Evolutionary conservation across 1,140 invertebrate species (phyloP).

Genomic region (Neodiprion fabricii): DNA sequence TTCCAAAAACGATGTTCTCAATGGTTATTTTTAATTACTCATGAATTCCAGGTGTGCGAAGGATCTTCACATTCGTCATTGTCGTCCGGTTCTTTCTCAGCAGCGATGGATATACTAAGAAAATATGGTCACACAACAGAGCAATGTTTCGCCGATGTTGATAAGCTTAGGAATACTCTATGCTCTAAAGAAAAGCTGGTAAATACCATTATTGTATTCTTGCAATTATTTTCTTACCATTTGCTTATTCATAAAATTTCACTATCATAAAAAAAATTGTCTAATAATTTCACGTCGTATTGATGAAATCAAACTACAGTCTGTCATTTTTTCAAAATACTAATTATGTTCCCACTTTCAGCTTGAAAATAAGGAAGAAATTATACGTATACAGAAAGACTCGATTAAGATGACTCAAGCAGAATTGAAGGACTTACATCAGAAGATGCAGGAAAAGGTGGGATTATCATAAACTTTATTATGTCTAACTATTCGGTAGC

Average conservation of each 20-base stretch:
- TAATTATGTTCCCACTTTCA: constrained; percentile 27
- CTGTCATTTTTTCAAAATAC: constrained; percentile 19
- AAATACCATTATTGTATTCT: constrained; percentile 27
- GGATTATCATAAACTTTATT: constrained; percentile 5
- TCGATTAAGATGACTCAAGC: constrained; percentile 49
- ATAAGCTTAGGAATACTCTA: constrained; percentile 43
- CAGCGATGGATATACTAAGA: constrained; percentile 38
- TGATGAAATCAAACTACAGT: constrained; percentile 1
- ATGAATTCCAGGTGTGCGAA: constrained; percentile 37
- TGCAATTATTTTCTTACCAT: constrained; percentile 16
- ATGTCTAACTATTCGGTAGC: neutral
- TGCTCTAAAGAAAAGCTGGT: constrained; percentile 55
- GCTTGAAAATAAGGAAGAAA: constrained; percentile 54
- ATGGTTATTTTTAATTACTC: constrained; percentile 1
- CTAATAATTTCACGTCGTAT: no score
- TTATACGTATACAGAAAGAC: constrained; percentile 55
- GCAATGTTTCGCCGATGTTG: constrained; percentile 44
- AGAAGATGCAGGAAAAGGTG: constrained; percentile 55
- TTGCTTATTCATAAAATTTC: neutral
- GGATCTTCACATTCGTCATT: constrained; percentile 28
- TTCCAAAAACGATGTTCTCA: neutral
- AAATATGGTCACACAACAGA: constrained; percentile 42
- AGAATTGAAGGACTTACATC: constrained; percentile 50
- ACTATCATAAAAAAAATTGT: neutral
- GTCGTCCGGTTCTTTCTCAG: constrained; percentile 32